phyloP scores from a whole-genome alignment of 53 echinoderm and acorn worm genomes.

The Hippasteria phrygiana region DNA sequence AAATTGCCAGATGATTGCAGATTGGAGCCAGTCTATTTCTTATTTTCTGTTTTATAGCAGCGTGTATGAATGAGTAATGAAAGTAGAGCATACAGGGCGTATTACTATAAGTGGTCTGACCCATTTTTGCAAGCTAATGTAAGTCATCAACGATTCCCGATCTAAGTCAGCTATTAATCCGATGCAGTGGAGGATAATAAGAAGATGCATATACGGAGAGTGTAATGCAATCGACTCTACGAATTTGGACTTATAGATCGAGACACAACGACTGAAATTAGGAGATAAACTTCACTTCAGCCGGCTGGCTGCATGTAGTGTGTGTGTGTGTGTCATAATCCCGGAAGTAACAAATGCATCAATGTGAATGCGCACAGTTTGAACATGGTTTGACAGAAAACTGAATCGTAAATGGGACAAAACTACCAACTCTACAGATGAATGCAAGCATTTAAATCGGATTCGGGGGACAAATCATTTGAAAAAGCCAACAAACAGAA shows the following conservation, averaged over 20 bases:
- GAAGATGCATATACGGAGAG: background rate
- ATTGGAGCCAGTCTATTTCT: background rate
- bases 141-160: background rate
- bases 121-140: background rate
- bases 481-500: background rate
- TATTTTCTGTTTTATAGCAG: no score
- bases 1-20: background rate
- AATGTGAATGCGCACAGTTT: no score
- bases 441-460: no score
- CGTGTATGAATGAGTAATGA: no score
- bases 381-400: no score
- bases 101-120: background rate
- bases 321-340: background rate
- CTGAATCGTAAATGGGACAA: no score
- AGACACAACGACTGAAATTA: no score
- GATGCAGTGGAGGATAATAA: background rate
- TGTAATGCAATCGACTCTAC: background rate
- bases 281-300: no score
- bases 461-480: no score
- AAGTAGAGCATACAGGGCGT: no score
- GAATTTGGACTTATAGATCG: conserved; percentile 20
- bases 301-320: background rate
- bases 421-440: no score
- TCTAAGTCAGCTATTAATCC: background rate
- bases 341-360: background rate